Base-by-base conservation (phyloP, 2,797 vertebrate genomes). In the Intellagama lesueurii region DNA sequence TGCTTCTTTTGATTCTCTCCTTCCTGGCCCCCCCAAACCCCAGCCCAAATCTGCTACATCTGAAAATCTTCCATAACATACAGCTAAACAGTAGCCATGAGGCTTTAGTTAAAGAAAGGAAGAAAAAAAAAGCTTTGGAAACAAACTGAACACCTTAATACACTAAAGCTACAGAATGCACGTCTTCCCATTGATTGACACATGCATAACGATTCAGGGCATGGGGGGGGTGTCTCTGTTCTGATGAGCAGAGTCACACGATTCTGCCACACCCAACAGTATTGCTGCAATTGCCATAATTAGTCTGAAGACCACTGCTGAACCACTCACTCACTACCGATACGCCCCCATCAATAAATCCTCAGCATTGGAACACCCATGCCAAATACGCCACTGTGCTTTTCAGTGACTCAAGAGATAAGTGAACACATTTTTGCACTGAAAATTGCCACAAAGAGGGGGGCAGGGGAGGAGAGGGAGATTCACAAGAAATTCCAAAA, bases 111-210 rank as follows among this genome's bases (percentile, higher is more conserved):
- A 90, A 93, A 16, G 0, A 72, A 93, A 93, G 93, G 81, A 75
- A 26, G 30, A 0, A 32, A 22, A 32, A n/a, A 47, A 28, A 17
- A 40, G 60, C 69, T 79, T 7, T 7, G 44, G 5, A 26, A 26
- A 77, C 5, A 85, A 85, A 90, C 94, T 96, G 32, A 97, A 97
- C 95, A 97, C 95, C 95, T 96, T 97, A 97, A 95, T 75, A 81
- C 93, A 96, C 98, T 98, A 98, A 93, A 97, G 92, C 98, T 98
- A 98, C 96, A 98, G 98, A 99, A 97, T 98, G 98, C 98, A 99
- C 98, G 97, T 97, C 96, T 96, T 98, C 98, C 98, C 98, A 98
- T 98, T 99, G 98, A 99, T 99, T 99, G 99, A 99, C 98, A 99
- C 98, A 97, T 98, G 98, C 97, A 96, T 95, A 90, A 96, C 60